These are phyloP conservation scores for Sebastes umbrosus DNA, from an alignment of 2,797 vertebrate species.

Conservation along the genomic window DNA sequence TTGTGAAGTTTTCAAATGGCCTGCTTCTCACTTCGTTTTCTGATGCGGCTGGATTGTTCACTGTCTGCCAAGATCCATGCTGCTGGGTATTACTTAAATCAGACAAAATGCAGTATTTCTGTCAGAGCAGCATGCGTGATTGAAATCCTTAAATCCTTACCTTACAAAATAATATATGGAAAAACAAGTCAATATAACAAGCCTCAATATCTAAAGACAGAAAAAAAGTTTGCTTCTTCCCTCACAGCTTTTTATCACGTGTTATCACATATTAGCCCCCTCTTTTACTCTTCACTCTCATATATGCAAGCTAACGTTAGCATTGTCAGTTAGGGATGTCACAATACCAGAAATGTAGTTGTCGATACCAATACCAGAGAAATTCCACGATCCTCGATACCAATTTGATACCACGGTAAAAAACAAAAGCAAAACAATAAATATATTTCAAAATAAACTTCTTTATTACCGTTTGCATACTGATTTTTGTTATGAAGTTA, in stretches of 20 bases:
- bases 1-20: conserved; percentile 25
- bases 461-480: too few relatives aligned
- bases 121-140: background rate
- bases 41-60: background rate
- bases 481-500: too few relatives aligned
- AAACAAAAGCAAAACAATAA: too few relatives aligned
- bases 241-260: background rate
- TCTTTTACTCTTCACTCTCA: background rate
- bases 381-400: too few relatives aligned
- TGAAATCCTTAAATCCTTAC: background rate
- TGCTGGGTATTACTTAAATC: conserved; percentile 7
- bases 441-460: too few relatives aligned
- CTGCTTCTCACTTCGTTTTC: conserved; percentile 1
- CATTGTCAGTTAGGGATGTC: too few relatives aligned
- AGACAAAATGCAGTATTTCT: background rate
- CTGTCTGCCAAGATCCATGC: conserved; percentile 7
- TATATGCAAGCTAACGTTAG: too few relatives aligned
- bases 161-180: background rate
- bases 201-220: background rate
- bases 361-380: too few relatives aligned
- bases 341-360: too few relatives aligned
- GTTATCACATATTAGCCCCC: background rate
- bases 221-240: background rate
- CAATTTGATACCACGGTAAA: too few relatives aligned
- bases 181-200: conserved; percentile 4